Evolutionary conservation across 2,888 invertebrate genomes (phyloP), one percentile per base, ranked within the genome.

Genomic region (Carpatolechia fugitivella): DNA sequence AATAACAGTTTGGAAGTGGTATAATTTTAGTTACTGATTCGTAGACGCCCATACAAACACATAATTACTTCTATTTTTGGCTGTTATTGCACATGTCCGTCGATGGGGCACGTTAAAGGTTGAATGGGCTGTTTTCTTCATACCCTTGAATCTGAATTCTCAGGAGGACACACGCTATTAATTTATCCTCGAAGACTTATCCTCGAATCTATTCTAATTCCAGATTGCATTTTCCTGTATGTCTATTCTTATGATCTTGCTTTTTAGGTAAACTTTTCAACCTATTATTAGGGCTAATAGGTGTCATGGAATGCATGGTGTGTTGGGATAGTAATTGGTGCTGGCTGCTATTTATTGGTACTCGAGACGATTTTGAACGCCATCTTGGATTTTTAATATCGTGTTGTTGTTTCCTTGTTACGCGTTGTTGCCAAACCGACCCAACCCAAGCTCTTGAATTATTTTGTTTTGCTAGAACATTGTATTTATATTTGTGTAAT

Each of bases 11-110:
- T 16, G 5, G 8, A 38, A 16, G 8, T 16, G 16, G 38, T 38
- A 16, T 16, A 38, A 38, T 38, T 14, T 38, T 16, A 38, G 38
- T 10, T 1, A 16, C 40, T 41, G 58, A 59, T 46, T 59, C 51
- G 48, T 50, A 40, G 48, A 46, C 53, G 36, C 16, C 44, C 33
- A 60, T 51, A 48, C 52, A 48, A 35, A 51, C 8, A 41, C 18
- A 16, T 41, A 16, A 18, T 54, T 54, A 55, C 38, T 48, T 52
- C 48, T 54, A 54, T 49, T 53, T 46, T 54, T 40, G 52, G 56
- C 53, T 47, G 14, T 40, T 40, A 14, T 40, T 40, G 40, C 40
- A 3, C 14, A 7, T 8, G 7, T n/a, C n/a, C n/a, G 18, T 14
- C 14, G 14, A 16, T 14, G 13, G 14, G 14, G 18, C 8, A n/a